phyloP scores from a whole-genome alignment of 2,888 invertebrate species.

The Lamellibrachia satsuma region DNA sequence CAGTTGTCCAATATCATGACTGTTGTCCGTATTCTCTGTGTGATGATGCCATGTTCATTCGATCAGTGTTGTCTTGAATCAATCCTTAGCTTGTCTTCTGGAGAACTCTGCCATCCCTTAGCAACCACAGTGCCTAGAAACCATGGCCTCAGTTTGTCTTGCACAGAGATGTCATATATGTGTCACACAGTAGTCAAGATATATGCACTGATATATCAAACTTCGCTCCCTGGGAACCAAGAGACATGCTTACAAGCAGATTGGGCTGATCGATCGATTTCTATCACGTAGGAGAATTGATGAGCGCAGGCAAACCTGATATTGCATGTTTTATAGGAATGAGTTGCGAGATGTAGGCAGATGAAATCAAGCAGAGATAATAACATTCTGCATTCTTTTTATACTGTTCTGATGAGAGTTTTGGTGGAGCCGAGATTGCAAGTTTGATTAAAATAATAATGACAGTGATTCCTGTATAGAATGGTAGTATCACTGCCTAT shows the following conservation, averaged over 20 bases:
- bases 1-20: too few species aligned
- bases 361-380: not conserved
- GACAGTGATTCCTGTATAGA: not conserved
- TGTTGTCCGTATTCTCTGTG: not conserved
- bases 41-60: not conserved
- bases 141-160: not conserved
- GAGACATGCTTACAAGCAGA: not conserved
- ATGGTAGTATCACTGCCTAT: not conserved
- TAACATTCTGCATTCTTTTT: not conserved
- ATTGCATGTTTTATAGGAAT: conserved; percentile 10
- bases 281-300: not conserved
- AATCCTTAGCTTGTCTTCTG: not conserved
- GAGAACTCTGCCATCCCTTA: not conserved
- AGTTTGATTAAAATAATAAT: conserved; percentile 17
- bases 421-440: not conserved
- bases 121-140: not conserved
- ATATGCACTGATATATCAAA: not conserved
- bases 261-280: not conserved
- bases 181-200: not conserved
- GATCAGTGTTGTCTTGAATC: not conserved
- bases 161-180: not conserved
- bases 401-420: not conserved
- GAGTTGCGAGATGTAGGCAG: not conserved
- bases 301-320: not conserved
- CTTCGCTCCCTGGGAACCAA: not conserved